Percentiles rank a stretch among this genome's conserved stretches.
Conservation (phyloP, 2,113 vertebrate species). For the Coracopsis vasa region DNA sequence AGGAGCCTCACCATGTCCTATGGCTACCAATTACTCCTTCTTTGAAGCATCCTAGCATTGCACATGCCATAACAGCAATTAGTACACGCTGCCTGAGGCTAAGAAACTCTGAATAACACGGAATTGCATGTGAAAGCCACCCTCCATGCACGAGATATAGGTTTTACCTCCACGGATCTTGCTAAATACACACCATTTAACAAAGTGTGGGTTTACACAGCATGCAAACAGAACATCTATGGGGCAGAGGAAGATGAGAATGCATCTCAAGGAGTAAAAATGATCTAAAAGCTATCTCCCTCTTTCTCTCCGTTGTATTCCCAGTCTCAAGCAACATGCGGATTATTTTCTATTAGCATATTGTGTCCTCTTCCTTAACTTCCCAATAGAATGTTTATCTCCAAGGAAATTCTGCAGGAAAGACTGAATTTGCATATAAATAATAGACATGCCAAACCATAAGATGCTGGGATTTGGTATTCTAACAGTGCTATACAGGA, state of each 20-base stretch:
- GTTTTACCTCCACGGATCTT: background rate
- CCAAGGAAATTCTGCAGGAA: slow-evolving; percentile 40
- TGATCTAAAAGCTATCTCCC: background rate
- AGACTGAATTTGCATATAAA: slow-evolving; percentile 70
- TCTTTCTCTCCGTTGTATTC: background rate
- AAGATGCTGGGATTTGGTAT: slow-evolving; percentile 40
- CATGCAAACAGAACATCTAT: background rate
- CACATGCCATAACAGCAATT: background rate
- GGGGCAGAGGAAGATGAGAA: background rate
- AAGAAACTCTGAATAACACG: background rate
- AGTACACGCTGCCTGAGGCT: background rate
- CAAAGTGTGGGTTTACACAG: background rate
- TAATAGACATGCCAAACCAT: slow-evolving; percentile 62
- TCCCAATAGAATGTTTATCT: slow-evolving; percentile 50
- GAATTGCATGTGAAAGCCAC: background rate
- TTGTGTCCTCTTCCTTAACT: slow-evolving; percentile 4
- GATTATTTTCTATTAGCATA: background rate
- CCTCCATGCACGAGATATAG: accelerated
- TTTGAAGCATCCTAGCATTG: background rate
- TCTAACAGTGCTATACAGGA: background rate
- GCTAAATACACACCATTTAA: background rate
- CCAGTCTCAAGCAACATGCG: background rate
- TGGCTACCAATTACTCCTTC: background rate
- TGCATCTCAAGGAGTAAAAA: background rate
- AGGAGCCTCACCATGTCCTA: background rate